Conservation (phyloP, 2,797 vertebrate genomes). For the Ptychobarbus kaznakovi region DNA sequence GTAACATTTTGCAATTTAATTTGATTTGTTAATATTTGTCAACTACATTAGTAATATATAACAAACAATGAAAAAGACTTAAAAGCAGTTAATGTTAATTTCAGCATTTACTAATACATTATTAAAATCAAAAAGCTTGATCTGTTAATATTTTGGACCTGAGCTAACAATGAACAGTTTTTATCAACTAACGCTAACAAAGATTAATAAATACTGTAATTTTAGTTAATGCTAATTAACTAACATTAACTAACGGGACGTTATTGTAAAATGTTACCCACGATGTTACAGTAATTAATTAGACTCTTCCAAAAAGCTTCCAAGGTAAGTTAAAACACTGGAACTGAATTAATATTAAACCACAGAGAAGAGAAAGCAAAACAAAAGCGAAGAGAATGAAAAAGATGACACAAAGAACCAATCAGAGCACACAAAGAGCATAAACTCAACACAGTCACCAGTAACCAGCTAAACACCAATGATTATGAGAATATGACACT, state of each 20-base stretch:
- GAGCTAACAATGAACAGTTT: neutral
- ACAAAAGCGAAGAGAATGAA: neutral
- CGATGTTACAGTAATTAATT: neutral
- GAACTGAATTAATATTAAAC: neutral
- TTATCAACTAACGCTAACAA: neutral
- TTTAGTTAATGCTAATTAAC: neutral
- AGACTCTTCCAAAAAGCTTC: neutral
- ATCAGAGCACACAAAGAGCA: neutral
- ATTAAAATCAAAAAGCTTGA: neutral
- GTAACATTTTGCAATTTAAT: neutral
- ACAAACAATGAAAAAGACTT: neutral
- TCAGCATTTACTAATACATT: neutral
- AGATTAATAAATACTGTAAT: neutral
- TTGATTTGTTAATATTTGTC: neutral
- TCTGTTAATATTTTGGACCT: neutral
- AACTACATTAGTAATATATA: neutral
- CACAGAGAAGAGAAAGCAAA: neutral
- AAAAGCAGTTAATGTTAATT: neutral
- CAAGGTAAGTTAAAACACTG: neutral
- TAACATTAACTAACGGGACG: neutral
- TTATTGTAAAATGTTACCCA: neutral
- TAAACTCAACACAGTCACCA: constrained; percentile 6
- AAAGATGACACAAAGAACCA: constrained; percentile 8
- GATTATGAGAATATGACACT: neutral
- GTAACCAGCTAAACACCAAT: neutral